A percentile compares a stretch with the other conserved stretches of the same genome.
Conservation (phyloP, 1,140 invertebrate species). For the Cheumatopsyche charites region DNA sequence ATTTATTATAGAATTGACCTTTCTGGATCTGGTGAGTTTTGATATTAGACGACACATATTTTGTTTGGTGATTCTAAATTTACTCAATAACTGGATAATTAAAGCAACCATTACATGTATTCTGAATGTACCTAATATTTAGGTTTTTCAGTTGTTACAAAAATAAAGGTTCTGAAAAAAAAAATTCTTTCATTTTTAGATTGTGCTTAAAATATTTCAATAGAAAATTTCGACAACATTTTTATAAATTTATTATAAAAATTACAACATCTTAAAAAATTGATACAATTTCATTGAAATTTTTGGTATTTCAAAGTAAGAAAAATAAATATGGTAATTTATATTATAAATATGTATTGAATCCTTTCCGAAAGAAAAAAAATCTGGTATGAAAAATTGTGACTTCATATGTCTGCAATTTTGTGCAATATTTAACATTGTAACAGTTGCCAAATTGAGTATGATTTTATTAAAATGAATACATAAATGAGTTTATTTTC, state of each 20-base stretch:
- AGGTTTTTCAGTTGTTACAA: constrained; percentile 47
- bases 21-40: neutral
- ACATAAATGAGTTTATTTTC: too few relatives aligned
- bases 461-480: too few relatives aligned
- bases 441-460: too few relatives aligned
- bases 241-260: constrained; percentile 31
- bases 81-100: neutral
- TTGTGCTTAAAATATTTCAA: constrained; percentile 3
- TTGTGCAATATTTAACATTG: too few relatives aligned
- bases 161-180: constrained; percentile 42
- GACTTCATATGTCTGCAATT: too few relatives aligned
- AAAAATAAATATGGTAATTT: neutral
- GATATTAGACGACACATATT: neutral
- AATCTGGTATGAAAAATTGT: too few relatives aligned
- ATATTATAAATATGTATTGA: neutral
- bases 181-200: constrained; percentile 25
- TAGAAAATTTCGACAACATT: constrained; percentile 20
- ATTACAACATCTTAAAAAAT: constrained; percentile 13
- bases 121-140: constrained; percentile 49
- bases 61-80: neutral
- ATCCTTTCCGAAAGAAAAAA: too few relatives aligned
- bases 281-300: neutral
- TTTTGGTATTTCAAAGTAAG: constrained; percentile 6
- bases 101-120: constrained; percentile 42
- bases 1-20: neutral